These are phyloP conservation scores for Diorhabda carinulata DNA, from an alignment of 1,140 invertebrate genomes.

Conservation along the genomic window DNA sequence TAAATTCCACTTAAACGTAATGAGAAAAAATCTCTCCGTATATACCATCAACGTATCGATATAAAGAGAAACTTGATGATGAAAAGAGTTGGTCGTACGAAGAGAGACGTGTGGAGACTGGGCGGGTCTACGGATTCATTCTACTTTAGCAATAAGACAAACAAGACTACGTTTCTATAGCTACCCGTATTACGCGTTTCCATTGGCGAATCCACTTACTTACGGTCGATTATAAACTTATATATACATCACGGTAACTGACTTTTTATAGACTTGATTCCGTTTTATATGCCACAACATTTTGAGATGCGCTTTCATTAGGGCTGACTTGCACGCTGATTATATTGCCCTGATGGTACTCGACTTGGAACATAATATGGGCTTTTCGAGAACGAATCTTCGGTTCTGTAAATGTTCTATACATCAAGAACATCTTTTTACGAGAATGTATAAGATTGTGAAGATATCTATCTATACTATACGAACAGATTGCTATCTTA, in stretches of 20 bases:
- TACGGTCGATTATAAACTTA: slow-evolving; percentile 41
- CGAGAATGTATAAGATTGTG: no score
- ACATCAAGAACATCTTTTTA: no score
- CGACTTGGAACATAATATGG: not conserved
- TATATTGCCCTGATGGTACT: not conserved
- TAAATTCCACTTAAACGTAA: slow-evolving; percentile 3
- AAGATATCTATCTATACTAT: no score
- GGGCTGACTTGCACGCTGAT: not conserved
- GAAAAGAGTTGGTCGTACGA: slow-evolving; percentile 24
- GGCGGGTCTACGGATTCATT: slow-evolving; percentile 32
- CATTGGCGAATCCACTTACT: slow-evolving; percentile 33
- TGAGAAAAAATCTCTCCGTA: not conserved
- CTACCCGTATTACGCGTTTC: slow-evolving; percentile 40
- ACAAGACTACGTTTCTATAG: slow-evolving; percentile 43
- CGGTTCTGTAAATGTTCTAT: not conserved
- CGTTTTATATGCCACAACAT: slow-evolving; percentile 12
- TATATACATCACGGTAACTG: slow-evolving; percentile 19
- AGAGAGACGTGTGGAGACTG: slow-evolving; percentile 36
- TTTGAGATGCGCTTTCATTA: slow-evolving; percentile 3
- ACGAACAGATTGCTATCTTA: no score
- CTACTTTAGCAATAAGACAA: slow-evolving; percentile 43
- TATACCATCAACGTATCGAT: not conserved
- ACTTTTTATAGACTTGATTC: slow-evolving; percentile 15
- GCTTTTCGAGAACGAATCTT: not conserved
- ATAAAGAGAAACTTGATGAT: slow-evolving; percentile 16